Percentiles rank a stretch among this genome's conserved stretches.
Conservation (phyloP, 2,797 vertebrate species). For the Furcifer pardalis region DNA sequence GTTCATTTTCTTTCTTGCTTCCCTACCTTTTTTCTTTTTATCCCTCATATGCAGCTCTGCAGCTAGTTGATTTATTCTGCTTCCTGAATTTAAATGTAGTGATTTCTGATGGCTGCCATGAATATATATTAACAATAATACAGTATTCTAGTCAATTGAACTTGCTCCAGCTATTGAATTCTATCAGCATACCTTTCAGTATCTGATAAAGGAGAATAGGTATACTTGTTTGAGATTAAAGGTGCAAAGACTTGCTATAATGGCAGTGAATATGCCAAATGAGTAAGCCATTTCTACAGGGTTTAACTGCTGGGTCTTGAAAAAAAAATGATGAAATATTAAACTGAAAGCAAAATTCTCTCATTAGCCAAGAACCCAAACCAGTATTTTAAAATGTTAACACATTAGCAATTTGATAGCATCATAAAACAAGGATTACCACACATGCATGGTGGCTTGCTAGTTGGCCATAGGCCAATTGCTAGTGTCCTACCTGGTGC, state of each 20-base stretch:
- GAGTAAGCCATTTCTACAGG: too few relatives aligned
- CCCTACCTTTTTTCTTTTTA: not conserved
- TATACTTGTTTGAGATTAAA: not conserved
- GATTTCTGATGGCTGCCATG: slow-evolving; percentile 12
- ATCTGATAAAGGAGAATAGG: not conserved
- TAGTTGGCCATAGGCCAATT: not conserved
- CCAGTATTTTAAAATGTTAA: too few relatives aligned
- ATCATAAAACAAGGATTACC: not conserved
- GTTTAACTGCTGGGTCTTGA: not conserved
- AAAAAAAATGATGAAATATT: not conserved
- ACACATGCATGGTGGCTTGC: not conserved
- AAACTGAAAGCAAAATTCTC: not conserved
- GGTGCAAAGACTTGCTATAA: not conserved
- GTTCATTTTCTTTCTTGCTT: not conserved
- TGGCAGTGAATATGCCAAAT: not conserved
- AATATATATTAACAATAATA: slow-evolving; percentile 34
- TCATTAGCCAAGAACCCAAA: not conserved
- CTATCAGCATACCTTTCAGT: not conserved
- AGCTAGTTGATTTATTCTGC: slow-evolving; percentile 21
- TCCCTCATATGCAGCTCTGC: slow-evolving; percentile 7
- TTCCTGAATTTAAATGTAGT: slow-evolving; percentile 39
- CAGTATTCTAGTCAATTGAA: slow-evolving; percentile 5
- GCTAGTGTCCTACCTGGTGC: not conserved
- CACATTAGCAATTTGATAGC: not conserved
- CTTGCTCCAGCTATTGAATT: slow-evolving; percentile 25